Percentiles rank a stretch among this genome's conserved stretches.
Evolutionary conservation across 2,888 invertebrate species (phyloP).

Genomic region (Punctoribates punctum): DNA sequence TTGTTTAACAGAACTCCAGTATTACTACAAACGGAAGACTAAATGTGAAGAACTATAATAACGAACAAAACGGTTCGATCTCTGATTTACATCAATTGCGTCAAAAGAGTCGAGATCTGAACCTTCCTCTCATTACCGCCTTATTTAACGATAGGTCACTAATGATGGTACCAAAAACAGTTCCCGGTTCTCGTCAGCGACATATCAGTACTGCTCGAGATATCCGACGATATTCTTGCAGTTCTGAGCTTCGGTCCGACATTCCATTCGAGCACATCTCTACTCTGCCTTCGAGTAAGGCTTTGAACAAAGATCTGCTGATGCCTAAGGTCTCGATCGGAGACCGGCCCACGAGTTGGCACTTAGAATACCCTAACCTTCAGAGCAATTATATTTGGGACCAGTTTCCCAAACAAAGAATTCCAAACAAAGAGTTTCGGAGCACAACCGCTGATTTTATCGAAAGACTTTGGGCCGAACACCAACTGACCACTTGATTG

Average conservation of each 20-base stretch:
- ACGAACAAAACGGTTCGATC: conserved; percentile 20
- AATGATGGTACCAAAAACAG: conserved; percentile 57
- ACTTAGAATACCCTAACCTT: conserved; percentile 42
- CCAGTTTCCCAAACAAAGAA: conserved; percentile 15
- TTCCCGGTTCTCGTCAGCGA: conserved; percentile 46
- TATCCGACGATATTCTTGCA: conserved; percentile 43
- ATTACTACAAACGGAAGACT: conserved; percentile 14
- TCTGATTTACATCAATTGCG: conserved; percentile 73
- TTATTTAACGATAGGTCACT: conserved; percentile 87
- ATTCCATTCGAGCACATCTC: background rate
- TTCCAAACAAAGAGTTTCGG: background rate
- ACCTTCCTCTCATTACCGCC: conserved; percentile 85
- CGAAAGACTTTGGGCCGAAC: conserved; percentile 39
- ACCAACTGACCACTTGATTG: conserved; percentile 37
- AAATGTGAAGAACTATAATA: background rate
- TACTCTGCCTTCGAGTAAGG: conserved; percentile 28
- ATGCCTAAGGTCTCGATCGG: conserved; percentile 25
- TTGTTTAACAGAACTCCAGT: background rate
- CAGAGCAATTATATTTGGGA: conserved; percentile 17
- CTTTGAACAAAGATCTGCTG: conserved; percentile 17
- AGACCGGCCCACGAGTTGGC: conserved; percentile 47
- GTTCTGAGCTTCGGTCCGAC: conserved; percentile 41
- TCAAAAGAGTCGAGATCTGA: conserved; percentile 82
- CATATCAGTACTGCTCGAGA: conserved; percentile 44
- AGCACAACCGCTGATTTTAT: conserved; percentile 25